Conservation (phyloP, 2,797 vertebrate species). For the Melanotaenia pygmaea region DNA sequence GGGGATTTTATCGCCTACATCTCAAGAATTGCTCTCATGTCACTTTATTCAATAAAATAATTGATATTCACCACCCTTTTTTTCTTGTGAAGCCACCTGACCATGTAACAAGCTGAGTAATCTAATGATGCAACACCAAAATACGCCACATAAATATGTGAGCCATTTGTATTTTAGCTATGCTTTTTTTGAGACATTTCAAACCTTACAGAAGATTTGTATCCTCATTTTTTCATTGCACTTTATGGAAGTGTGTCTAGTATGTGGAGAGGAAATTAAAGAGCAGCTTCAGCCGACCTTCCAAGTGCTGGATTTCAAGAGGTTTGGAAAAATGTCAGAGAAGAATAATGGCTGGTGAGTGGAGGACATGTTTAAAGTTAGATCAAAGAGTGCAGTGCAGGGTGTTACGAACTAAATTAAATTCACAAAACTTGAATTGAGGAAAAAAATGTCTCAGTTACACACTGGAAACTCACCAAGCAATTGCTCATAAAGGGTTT, state of each 20-base stretch:
- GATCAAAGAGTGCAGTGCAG: conserved; percentile 34
- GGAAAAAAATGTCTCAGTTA: conserved; percentile 7
- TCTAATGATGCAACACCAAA: background rate
- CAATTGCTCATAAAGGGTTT: background rate
- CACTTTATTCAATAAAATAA: background rate
- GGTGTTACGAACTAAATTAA: conserved; percentile 32
- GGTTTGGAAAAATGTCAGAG: conserved; percentile 16
- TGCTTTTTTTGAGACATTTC: background rate
- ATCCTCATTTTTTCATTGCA: background rate
- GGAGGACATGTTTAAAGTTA: conserved; percentile 31
- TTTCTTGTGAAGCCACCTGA: background rate
- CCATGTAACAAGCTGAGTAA: background rate
- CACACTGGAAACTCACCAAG: conserved; percentile 8
- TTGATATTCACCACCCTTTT: background rate
- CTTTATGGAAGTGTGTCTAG: conserved; percentile 15
- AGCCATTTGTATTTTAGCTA: background rate
- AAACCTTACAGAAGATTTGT: background rate
- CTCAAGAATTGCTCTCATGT: background rate
- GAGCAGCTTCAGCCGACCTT: conserved; percentile 17
- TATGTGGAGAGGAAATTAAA: conserved; percentile 20
- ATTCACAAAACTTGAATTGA: conserved; percentile 9
- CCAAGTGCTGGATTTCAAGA: conserved; percentile 29
- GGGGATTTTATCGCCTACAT: background rate
- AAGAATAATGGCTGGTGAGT: conserved; percentile 31
- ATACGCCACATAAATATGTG: background rate